Base-by-base conservation (phyloP, 2,888 invertebrate species). In the Acronicta leporina region DNA sequence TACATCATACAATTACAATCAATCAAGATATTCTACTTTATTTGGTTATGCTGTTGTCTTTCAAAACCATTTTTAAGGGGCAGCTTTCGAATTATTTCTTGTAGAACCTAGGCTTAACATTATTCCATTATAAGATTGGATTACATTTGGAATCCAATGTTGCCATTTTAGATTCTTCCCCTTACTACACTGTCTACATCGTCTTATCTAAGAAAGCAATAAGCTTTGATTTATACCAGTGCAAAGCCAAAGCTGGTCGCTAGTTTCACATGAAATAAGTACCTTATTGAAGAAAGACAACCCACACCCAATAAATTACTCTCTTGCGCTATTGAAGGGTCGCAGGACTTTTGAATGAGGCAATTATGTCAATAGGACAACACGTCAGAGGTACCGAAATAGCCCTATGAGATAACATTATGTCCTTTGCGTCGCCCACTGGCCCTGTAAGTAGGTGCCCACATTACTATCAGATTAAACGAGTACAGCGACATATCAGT, bases 391-490 rank as follows among this genome's bases (percentile, higher is more conserved):
- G 0, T 59, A 56, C 68, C 51, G 43, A 75, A 65, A 74, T 70
- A 67, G 55, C 57, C 57, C 40, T 50, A 35, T 53, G 62, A 63
- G 69, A 75, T 55, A 66, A 59, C 57, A 55, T 63, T 56, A 10
- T 61, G 60, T 63, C 56, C 63, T 60, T 56, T 70, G 46, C 57
- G 47, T 48, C 70, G 73, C 73, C 69, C 66, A 75, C 62, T 46
- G 30, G 59, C 47, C 69, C 63, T 62, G 25, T 56, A 73, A 66
- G 61, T 62, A 50, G 64, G 59, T 40, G 38, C 58, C 58, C 53
- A 57, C 56, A 20, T 47, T 47, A 42, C 43, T 52, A 68, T 63
- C 64, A 38, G 63, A 74, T 68, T 51, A 13, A 46, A 61, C 41
- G 33, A 11, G 35, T 40, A 10, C 52, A 61, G 45, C n/a, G 14